These are phyloP conservation scores for Elephas maximus DNA, from an alignment of 2,113 vertebrate genomes.

Conservation along the genomic window DNA sequence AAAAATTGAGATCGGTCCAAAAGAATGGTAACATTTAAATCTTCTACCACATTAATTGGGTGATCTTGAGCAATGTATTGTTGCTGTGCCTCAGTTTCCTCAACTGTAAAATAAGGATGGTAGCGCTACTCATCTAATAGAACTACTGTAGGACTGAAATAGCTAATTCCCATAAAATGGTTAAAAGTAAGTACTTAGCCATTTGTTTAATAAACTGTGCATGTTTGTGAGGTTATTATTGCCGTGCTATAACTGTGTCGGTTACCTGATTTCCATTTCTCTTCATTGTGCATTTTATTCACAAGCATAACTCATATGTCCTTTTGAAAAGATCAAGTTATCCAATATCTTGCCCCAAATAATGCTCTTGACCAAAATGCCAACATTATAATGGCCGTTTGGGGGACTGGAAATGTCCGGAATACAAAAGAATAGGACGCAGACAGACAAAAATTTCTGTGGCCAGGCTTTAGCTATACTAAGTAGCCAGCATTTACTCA, in stretches of 20 bases:
- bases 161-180: slow-evolving; percentile 11
- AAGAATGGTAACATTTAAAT: background rate
- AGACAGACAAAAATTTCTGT: background rate
- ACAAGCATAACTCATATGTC: background rate
- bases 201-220: slow-evolving; percentile 26
- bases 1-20: background rate
- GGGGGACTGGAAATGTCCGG: background rate
- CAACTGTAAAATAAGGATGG: background rate
- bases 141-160: background rate
- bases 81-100: background rate
- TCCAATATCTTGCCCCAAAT: background rate
- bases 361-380: slow-evolving; percentile 1
- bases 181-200: background rate
- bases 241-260: background rate
- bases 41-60: background rate
- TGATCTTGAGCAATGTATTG: background rate
- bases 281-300: background rate
- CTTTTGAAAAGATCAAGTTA: slow-evolving; percentile 19
- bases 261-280: background rate
- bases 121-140: background rate
- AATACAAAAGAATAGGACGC: background rate
- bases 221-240: background rate
- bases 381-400: slow-evolving; percentile 27
- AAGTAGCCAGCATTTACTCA: background rate
- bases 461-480: background rate